Evolutionary conservation across 2,888 invertebrate species (phyloP).

Genomic region (Lacanobia oleracea): DNA sequence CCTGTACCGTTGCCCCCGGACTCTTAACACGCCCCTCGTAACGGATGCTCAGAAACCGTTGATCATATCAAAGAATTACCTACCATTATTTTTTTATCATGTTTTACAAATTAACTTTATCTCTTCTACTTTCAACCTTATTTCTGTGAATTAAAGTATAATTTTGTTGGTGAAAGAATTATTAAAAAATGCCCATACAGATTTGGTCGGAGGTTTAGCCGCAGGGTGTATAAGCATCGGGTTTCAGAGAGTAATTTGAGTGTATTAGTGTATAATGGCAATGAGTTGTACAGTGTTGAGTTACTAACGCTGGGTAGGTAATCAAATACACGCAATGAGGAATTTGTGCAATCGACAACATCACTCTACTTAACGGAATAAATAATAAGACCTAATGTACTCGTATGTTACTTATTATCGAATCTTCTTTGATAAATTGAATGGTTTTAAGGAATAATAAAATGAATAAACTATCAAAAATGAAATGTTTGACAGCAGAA

Average conservation of each 20-base stretch:
- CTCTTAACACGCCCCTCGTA: slow-evolving; percentile 58
- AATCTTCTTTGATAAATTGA: no score
- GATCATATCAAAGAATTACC: slow-evolving; percentile 64
- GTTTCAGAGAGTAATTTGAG: slow-evolving; percentile 65
- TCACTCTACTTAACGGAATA: not conserved
- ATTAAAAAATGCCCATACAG: slow-evolving; percentile 30
- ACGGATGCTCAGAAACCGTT: slow-evolving; percentile 68
- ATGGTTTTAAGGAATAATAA: no score
- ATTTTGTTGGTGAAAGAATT: slow-evolving; percentile 14
- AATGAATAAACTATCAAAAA: no score
- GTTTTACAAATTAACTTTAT: slow-evolving; percentile 30
- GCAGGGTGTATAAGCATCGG: slow-evolving; percentile 54
- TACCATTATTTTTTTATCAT: slow-evolving; percentile 45
- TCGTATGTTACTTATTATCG: no score
- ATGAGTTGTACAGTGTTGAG: slow-evolving; percentile 19
- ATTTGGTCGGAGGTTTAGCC: slow-evolving; percentile 50
- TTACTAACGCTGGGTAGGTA: slow-evolving; percentile 42
- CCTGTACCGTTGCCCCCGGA: slow-evolving; percentile 25
- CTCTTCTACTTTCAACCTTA: slow-evolving; percentile 3
- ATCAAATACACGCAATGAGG: slow-evolving; percentile 36
- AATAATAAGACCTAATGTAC: no score
- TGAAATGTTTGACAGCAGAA: no score
- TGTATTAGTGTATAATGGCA: slow-evolving; percentile 59
- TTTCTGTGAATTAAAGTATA: not conserved
- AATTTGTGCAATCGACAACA: slow-evolving; percentile 19